These are phyloP conservation scores for Sebastes schlegelii DNA, from an alignment of 2,113 vertebrate genomes.

Conservation along the genomic window DNA sequence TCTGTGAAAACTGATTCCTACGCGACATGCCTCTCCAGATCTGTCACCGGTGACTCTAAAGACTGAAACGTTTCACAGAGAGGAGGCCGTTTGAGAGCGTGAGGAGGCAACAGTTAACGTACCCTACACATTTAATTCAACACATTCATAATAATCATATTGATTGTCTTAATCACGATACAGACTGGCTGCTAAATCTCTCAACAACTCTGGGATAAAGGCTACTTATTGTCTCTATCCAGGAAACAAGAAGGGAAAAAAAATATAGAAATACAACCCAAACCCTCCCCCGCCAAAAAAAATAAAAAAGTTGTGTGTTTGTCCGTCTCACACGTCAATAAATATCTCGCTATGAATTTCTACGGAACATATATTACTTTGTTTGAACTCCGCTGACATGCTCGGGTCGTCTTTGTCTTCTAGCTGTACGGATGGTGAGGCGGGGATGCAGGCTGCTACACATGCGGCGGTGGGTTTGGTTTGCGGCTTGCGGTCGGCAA, in stretches of 20 bases:
- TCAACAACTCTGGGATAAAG: constrained; percentile 57
- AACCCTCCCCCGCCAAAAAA: neutral
- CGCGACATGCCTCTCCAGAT: neutral
- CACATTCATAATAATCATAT: constrained; percentile 53
- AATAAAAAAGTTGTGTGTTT: constrained; percentile 15
- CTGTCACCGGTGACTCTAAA: neutral
- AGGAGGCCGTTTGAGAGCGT: constrained; percentile 4
- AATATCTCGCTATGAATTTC: constrained; percentile 53
- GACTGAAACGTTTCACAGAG: neutral
- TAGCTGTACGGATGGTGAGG: constrained; percentile 58
- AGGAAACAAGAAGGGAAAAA: constrained; percentile 27
- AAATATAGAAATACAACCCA: neutral
- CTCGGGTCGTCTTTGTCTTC: constrained; percentile 61
- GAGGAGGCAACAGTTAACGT: constrained; percentile 21
- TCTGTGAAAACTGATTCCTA: constrained; percentile 3
- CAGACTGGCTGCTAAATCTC: constrained; percentile 52
- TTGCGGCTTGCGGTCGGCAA: neutral
- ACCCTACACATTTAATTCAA: constrained; percentile 49
- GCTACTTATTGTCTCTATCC: constrained; percentile 30
- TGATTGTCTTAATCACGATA: constrained; percentile 68
- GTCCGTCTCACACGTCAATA: constrained; percentile 54
- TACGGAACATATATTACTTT: constrained; percentile 54
- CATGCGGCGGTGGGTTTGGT: constrained; percentile 33
- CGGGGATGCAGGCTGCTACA: constrained; percentile 55
- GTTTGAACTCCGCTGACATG: constrained; percentile 39